Conservation (phyloP, 2,888 invertebrate genomes). For the Arge pagana region DNA sequence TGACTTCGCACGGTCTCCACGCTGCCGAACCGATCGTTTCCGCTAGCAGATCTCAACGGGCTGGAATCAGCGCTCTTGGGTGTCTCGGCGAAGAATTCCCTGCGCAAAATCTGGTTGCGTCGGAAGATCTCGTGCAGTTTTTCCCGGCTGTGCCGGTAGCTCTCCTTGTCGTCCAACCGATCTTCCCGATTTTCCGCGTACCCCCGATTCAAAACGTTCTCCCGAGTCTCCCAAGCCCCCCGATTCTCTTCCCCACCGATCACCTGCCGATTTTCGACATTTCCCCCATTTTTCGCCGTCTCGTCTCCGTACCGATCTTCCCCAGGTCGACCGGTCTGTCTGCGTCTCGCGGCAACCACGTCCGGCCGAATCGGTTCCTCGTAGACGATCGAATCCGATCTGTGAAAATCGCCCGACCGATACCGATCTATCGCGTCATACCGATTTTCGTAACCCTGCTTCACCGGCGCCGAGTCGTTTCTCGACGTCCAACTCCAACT, state of each 20-base stretch:
- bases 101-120: conserved; percentile 48
- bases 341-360: neutral
- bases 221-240: neutral
- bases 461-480: conserved; percentile 46
- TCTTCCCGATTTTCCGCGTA: neutral
- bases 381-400: neutral
- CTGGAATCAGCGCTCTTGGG: conserved; percentile 22
- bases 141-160: conserved; percentile 45
- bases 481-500: conserved; percentile 46
- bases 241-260: neutral
- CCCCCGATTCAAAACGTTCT: neutral
- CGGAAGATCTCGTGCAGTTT: conserved; percentile 54
- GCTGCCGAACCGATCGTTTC: conserved; percentile 54
- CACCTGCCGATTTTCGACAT: neutral
- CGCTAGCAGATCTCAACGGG: conserved; percentile 25
- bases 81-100: conserved; percentile 47
- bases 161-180: conserved; percentile 16
- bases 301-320: too few relatives aligned
- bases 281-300: neutral
- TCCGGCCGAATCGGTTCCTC: neutral
- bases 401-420: neutral
- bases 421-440: conserved; percentile 12
- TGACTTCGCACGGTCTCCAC: conserved; percentile 54
- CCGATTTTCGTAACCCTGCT: conserved; percentile 39
- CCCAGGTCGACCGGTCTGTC: too few relatives aligned